These are phyloP conservation scores for Andrena cerasifolii DNA, from an alignment of 1,140 invertebrate genomes.

Conservation along the genomic window DNA sequence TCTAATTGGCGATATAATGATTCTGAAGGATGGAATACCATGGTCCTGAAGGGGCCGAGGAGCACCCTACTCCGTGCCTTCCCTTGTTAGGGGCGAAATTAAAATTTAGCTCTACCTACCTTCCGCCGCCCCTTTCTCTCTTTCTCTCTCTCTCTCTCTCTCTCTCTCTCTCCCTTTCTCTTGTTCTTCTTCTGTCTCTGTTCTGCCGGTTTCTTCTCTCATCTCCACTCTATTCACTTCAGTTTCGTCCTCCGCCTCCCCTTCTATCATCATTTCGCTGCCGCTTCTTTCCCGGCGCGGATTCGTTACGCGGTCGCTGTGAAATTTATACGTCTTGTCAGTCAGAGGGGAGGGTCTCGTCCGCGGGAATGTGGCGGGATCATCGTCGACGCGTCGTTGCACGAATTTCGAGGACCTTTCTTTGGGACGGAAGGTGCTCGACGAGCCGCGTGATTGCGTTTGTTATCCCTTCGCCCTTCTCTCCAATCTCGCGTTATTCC, in stretches of 20 bases:
- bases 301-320: slow-evolving; percentile 53
- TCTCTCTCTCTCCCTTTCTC: slow-evolving; percentile 1
- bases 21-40: slow-evolving; percentile 81
- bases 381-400: slow-evolving; percentile 19
- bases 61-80: slow-evolving; percentile 73
- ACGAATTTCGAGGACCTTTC: slow-evolving; percentile 35
- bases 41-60: slow-evolving; percentile 75
- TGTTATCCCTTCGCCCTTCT: background rate
- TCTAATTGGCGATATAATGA: slow-evolving; percentile 84
- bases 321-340: slow-evolving; percentile 50
- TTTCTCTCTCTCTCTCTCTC: slow-evolving; percentile 10
- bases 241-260: background rate
- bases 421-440: background rate
- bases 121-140: slow-evolving; percentile 31
- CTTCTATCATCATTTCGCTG: background rate
- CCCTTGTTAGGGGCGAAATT: slow-evolving; percentile 80
- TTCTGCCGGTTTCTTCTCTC: slow-evolving; percentile 1
- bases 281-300: slow-evolving; percentile 28
- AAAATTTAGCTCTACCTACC: slow-evolving; percentile 77
- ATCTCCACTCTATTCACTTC: slow-evolving; percentile 10
- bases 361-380: background rate
- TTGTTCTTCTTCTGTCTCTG: slow-evolving; percentile 3
- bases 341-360: slow-evolving; percentile 27
- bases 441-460: slow-evolving; percentile 35
- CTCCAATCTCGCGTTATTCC: background rate